Base-by-base conservation (phyloP, 2,113 vertebrate species). In the Burhinus oedicnemus region DNA sequence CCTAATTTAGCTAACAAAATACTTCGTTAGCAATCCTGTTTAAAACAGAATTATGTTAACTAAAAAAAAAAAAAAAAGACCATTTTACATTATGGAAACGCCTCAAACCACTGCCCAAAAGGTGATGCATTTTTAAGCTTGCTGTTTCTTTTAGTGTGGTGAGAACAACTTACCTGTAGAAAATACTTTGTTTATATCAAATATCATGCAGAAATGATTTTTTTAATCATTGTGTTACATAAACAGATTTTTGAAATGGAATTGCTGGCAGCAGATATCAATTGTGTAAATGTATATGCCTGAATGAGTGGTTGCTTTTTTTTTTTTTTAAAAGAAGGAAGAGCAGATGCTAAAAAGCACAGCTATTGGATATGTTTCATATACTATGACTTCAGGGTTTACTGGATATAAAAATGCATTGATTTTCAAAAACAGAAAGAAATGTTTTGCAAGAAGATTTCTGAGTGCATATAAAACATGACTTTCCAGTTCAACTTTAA, bases 341-440 rank as follows among this genome's bases (percentile, higher is more conserved):
- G 38, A 74, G 23, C 23, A 57, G 79, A 82, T 76, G 44, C 42
- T 92, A 17, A 92, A 87, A 93, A 54, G 72, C 25, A 15, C 34
- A 51, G 18, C 9, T 90, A 2, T 69, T 83, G 77, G 91, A 83
- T 68, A 42, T 30, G 55, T 89, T 95, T 95, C 83, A 78, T 77
- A n/a, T 11, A 3, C 34, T 45, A 3, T 36, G 69, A 89, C 87
- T 87, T 95, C 52, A 89, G 8, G 36, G 62, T 72, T 92, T 94
- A 61, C 42, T 29, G 66, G 77, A 62, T 69, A 9, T 34, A 75
- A 55, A 74, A 76, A 38, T 8, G 17, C 64, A 95, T 94, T 5
- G 60, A 91, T 96, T 90, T 91, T 92, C 49, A 36, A 58, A 94
- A 92, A 18, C 34, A 72, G n/a, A 81, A 90, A 83, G 38, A 68